A percentile compares a stretch with the other conserved stretches of the same genome.
Conservation (phyloP, 2,113 vertebrate species). For the Fulica atra region DNA sequence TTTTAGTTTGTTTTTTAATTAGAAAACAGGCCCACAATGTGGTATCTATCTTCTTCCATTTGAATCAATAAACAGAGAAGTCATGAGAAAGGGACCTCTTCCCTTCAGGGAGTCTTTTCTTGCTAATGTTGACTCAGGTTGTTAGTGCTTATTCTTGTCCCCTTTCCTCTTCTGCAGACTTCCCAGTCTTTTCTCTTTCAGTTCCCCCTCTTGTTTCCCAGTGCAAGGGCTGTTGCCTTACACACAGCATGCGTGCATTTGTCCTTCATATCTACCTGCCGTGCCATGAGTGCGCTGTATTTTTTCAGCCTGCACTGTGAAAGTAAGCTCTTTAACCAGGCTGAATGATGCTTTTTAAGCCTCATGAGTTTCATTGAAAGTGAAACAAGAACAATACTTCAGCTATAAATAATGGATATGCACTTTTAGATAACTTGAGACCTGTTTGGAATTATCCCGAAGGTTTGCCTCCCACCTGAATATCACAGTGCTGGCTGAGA, state of each 20-base stretch:
- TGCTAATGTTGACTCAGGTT: constrained; percentile 70
- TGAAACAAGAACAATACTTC: neutral
- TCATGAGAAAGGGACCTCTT: constrained; percentile 71
- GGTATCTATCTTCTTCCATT: constrained; percentile 58
- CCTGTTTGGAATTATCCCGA: neutral
- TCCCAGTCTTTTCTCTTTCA: constrained; percentile 54
- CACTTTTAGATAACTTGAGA: neutral
- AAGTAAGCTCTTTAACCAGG: neutral
- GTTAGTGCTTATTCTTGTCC: constrained; percentile 59
- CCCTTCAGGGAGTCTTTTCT: constrained; percentile 67
- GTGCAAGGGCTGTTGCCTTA: neutral
- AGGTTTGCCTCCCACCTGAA: constrained; percentile 10
- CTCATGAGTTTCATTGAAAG: neutral
- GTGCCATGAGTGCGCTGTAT: neutral
- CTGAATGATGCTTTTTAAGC: neutral
- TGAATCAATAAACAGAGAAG: constrained; percentile 73
- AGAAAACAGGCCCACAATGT: constrained; percentile 44
- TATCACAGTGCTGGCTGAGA: neutral
- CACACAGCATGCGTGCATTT: neutral
- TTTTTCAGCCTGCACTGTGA: neutral
- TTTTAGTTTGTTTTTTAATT: constrained; percentile 55
- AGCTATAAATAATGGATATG: neutral
- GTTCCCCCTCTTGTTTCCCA: constrained; percentile 36
- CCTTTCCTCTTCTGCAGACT: constrained; percentile 44
- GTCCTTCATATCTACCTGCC: neutral